These are phyloP conservation scores for Crenuchus spilurus DNA, from an alignment of 2,797 vertebrate genomes.

Conservation along the genomic window DNA sequence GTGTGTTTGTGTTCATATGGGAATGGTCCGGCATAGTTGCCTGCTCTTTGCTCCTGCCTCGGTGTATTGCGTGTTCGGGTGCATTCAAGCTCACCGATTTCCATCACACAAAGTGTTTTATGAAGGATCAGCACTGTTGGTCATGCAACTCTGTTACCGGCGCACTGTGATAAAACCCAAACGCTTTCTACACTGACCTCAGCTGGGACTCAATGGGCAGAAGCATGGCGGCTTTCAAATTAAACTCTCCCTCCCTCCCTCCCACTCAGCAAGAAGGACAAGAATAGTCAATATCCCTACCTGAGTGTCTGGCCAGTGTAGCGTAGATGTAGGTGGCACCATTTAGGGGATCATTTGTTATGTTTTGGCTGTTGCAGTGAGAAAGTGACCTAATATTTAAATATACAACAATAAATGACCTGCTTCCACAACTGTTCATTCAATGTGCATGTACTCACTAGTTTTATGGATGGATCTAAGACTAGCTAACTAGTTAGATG, in stretches of 20 bases:
- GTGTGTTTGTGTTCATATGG: slow-evolving; percentile 20
- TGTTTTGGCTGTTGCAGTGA: too few relatives aligned
- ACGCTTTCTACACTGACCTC: background rate
- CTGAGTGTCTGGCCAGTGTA: background rate
- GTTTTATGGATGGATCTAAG: too few relatives aligned
- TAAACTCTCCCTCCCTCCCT: background rate
- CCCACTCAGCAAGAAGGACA: background rate
- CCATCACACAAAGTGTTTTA: slow-evolving; percentile 18
- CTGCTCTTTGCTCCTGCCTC: slow-evolving; percentile 1
- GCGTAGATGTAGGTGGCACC: too few relatives aligned
- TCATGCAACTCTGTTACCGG: background rate
- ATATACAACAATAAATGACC: too few relatives aligned
- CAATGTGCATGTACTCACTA: too few relatives aligned
- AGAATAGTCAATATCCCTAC: background rate
- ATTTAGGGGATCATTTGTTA: too few relatives aligned
- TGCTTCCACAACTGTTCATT: too few relatives aligned
- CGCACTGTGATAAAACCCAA: slow-evolving; percentile 9
- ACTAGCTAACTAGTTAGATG: too few relatives aligned
- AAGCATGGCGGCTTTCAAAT: background rate
- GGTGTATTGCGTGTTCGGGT: slow-evolving; percentile 16
- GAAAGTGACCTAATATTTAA: too few relatives aligned
- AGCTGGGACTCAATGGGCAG: background rate
- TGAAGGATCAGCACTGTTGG: background rate
- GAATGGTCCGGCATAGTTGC: background rate
- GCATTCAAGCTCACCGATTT: slow-evolving; percentile 23